These are phyloP conservation scores for Coenonympha arcania DNA, from an alignment of 2,888 invertebrate species.

Conservation along the genomic window DNA sequence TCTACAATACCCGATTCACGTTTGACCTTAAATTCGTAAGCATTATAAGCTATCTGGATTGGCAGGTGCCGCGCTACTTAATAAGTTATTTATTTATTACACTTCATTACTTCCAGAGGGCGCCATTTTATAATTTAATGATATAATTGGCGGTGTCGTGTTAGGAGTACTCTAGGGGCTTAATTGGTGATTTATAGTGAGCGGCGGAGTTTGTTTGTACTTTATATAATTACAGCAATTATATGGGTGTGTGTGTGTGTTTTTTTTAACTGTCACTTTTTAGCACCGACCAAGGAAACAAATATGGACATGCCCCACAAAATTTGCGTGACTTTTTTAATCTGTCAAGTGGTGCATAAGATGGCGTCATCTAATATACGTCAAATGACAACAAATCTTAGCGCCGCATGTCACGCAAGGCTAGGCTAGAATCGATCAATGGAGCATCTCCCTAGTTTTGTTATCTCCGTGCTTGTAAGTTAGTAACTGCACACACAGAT, in stretches of 20 bases:
- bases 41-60: constrained; percentile 25
- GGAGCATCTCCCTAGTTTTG: too few relatives aligned
- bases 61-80: constrained; percentile 33
- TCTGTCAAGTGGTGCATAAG: too few relatives aligned
- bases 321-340: too few relatives aligned
- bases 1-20: constrained; percentile 7
- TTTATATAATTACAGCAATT: not conserved
- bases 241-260: not conserved
- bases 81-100: constrained; percentile 31
- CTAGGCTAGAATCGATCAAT: too few relatives aligned
- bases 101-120: constrained; percentile 26
- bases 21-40: constrained; percentile 9
- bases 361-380: too few relatives aligned
- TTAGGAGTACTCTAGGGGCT: constrained; percentile 10
- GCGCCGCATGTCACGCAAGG: too few relatives aligned
- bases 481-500: too few relatives aligned
- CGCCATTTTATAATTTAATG: constrained; percentile 30
- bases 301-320: too few relatives aligned
- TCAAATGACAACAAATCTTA: too few relatives aligned
- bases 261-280: not conserved
- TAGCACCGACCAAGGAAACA: too few relatives aligned
- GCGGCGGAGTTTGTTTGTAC: constrained; percentile 2
- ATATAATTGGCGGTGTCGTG: constrained; percentile 26
- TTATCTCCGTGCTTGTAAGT: too few relatives aligned
- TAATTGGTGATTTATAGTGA: constrained; percentile 24